Conservation (phyloP, 2,888 invertebrate species). For the Polyploca ridens region DNA sequence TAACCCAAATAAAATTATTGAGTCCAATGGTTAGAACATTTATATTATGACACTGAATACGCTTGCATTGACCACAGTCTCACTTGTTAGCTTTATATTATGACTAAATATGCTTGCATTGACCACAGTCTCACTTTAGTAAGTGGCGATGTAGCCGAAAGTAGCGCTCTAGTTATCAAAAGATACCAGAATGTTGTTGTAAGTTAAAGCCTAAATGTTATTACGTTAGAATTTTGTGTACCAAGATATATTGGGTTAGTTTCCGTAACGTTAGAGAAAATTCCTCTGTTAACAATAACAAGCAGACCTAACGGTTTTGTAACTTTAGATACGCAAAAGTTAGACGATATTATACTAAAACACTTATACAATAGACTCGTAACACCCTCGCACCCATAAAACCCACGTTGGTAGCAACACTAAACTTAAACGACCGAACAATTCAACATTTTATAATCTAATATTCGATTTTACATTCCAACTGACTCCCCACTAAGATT, state of each 20-base stretch:
- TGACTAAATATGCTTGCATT: too few relatives aligned
- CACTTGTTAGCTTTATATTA: too few relatives aligned
- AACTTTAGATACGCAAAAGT: slow-evolving; percentile 7
- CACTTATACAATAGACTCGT: slow-evolving; percentile 9
- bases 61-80: too few relatives aligned
- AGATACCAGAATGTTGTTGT: background rate
- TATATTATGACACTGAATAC: too few relatives aligned
- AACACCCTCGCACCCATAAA: slow-evolving; percentile 8
- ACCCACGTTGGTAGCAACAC: slow-evolving; percentile 9
- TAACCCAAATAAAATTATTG: background rate
- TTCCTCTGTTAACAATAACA: slow-evolving; percentile 5
- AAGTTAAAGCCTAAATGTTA: background rate
- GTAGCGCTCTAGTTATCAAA: background rate
- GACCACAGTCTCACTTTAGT: too few relatives aligned
- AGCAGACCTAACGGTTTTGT: background rate
- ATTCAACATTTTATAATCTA: slow-evolving; percentile 9
- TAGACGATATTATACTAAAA: slow-evolving; percentile 7
- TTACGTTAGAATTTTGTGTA: background rate
- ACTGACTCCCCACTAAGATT: slow-evolving; percentile 52
- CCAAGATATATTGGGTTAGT: background rate
- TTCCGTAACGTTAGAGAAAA: background rate
- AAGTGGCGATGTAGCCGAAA: too few relatives aligned
- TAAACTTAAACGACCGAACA: slow-evolving; percentile 12
- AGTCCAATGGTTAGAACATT: too few relatives aligned
- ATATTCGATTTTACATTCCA: slow-evolving; percentile 9